phyloP scores from a whole-genome alignment of 1,140 invertebrate genomes.

The Drosophila ohnishii region DNA sequence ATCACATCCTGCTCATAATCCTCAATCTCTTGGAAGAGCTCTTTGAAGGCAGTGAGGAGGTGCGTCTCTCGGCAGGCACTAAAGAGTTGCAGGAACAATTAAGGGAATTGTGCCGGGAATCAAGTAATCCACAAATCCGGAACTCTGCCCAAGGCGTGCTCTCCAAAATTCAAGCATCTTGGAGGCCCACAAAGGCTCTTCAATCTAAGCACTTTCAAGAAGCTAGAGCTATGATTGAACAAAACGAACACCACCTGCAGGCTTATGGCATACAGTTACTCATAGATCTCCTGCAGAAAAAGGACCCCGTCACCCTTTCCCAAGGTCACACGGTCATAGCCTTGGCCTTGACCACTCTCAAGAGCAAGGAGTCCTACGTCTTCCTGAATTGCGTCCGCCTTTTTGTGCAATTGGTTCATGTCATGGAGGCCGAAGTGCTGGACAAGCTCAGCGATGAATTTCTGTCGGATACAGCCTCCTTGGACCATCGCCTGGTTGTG shows the following conservation, averaged over 20 bases:
- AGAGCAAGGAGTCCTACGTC: constrained; percentile 74
- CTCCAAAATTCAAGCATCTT: constrained; percentile 24
- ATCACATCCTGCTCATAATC: constrained; percentile 64
- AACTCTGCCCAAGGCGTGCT: constrained; percentile 43
- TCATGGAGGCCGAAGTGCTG: constrained; percentile 74
- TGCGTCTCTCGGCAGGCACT: constrained; percentile 32
- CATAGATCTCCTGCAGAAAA: constrained; percentile 56
- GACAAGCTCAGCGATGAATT: constrained; percentile 76
- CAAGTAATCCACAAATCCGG: constrained; percentile 34
- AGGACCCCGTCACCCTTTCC: constrained; percentile 53
- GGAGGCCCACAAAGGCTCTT: neutral
- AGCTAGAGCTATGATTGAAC: constrained; percentile 64
- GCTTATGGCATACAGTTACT: constrained; percentile 76
- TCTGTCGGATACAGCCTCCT: constrained; percentile 51
- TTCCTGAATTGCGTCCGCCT: constrained; percentile 79
- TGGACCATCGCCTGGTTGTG: constrained; percentile 86
- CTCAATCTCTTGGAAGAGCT: constrained; percentile 71
- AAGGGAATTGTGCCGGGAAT: constrained; percentile 10
- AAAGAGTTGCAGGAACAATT: constrained; percentile 28
- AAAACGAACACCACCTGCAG: constrained; percentile 66
- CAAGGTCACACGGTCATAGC: constrained; percentile 73
- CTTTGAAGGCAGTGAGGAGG: constrained; percentile 47
- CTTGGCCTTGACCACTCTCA: constrained; percentile 64
- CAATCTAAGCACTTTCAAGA: constrained; percentile 40
- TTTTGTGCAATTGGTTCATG: constrained; percentile 64